phyloP scores from a whole-genome alignment of 2,888 invertebrate genomes.

The Drosophila limbata region DNA sequence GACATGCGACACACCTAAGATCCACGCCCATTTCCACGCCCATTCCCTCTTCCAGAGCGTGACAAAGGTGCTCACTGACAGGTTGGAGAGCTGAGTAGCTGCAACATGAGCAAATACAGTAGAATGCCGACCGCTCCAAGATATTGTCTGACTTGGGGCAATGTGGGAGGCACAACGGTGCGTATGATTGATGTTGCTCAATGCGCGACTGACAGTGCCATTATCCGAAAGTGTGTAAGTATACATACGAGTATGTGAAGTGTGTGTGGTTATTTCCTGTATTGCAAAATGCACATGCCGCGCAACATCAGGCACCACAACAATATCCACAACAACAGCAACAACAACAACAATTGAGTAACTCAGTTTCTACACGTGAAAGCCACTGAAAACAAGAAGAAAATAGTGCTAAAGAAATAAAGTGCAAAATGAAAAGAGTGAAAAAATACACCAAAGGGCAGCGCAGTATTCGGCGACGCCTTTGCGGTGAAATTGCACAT shows the following conservation, averaged over 20 bases:
- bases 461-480: background rate
- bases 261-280: conserved; percentile 12
- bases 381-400: conserved; percentile 11
- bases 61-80: conserved; percentile 51
- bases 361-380: conserved; percentile 28
- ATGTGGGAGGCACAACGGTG: conserved; percentile 51
- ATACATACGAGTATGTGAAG: background rate
- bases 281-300: conserved; percentile 41
- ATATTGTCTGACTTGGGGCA: conserved; percentile 44
- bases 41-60: background rate
- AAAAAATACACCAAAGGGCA: conserved; percentile 20
- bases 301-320: conserved; percentile 44
- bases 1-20: conserved; percentile 32
- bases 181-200: conserved; percentile 74
- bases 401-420: conserved; percentile 2
- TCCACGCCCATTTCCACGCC: background rate
- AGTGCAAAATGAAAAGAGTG: background rate
- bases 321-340: conserved; percentile 10
- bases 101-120: conserved; percentile 46
- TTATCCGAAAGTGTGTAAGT: conserved; percentile 47
- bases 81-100: conserved; percentile 28
- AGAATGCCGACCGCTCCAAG: conserved; percentile 34
- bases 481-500: conserved; percentile 23
- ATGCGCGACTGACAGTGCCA: conserved; percentile 66
- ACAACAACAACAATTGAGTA: conserved; percentile 20